phyloP scores from a whole-genome alignment of 1,140 invertebrate species.

The Sinonovacula constricta region DNA sequence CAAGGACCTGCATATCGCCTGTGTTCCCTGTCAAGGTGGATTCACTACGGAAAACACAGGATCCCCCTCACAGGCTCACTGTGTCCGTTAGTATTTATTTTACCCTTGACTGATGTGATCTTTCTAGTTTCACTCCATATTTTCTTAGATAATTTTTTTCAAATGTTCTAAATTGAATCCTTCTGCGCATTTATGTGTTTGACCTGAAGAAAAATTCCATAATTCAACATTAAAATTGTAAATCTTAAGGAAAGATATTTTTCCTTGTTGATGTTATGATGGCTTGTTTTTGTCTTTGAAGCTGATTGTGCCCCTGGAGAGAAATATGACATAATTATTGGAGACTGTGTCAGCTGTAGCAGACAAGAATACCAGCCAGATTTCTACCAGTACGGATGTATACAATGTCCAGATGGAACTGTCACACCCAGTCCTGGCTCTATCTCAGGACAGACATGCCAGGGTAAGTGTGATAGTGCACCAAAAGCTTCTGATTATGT shows the following conservation, averaged over 20 bases:
- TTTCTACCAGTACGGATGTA: background rate
- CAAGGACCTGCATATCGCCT: background rate
- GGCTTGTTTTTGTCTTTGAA: no score
- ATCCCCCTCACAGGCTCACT: slow-evolving; percentile 7
- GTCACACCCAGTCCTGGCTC: background rate
- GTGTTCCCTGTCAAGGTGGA: background rate
- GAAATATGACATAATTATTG: background rate
- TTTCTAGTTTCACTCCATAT: no score
- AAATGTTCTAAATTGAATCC: no score
- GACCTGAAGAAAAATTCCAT: no score
- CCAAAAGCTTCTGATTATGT: no score
- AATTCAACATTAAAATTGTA: no score
- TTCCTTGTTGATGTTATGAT: no score
- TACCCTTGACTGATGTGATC: no score
- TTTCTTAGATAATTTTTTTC: no score
- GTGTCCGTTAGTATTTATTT: slow-evolving; percentile 10
- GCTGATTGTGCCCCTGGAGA: slow-evolving; percentile 1
- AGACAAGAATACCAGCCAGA: background rate
- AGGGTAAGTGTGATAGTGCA: no score
- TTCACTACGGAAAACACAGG: background rate
- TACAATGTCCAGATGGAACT: background rate
- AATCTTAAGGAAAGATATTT: no score
- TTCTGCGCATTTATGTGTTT: no score
- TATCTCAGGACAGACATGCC: background rate
- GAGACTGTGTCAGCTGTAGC: background rate